phyloP scores from a whole-genome alignment of 2,797 vertebrate species.

The Anabas testudineus region DNA sequence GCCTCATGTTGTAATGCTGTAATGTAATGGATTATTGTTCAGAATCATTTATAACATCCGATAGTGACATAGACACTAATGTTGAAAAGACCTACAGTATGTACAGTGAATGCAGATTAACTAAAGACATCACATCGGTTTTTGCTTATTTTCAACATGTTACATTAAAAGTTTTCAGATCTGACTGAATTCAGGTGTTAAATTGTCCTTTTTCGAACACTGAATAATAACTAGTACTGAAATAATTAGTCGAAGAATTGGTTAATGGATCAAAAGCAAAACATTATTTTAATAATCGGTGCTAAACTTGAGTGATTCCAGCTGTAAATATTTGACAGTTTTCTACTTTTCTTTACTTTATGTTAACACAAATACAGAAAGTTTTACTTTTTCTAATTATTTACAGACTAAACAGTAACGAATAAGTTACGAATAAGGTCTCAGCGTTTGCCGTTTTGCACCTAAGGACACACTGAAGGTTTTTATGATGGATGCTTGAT shows the following conservation, averaged over 20 bases:
- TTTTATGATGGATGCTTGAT: slow-evolving; percentile 1
- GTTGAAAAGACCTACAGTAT: slow-evolving; percentile 20
- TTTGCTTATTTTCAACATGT: slow-evolving; percentile 35
- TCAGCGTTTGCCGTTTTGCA: background rate
- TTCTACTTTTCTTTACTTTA: background rate
- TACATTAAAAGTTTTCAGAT: slow-evolving; percentile 25
- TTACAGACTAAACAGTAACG: background rate
- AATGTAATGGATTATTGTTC: slow-evolving; percentile 28
- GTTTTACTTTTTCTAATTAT: background rate
- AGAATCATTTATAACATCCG: slow-evolving; percentile 26
- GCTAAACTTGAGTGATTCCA: background rate
- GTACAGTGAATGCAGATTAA: slow-evolving; percentile 2
- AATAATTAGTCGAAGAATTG: background rate
- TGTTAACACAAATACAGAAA: background rate
- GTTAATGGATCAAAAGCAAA: background rate
- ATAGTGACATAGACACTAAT: slow-evolving; percentile 23
- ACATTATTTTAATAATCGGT: background rate
- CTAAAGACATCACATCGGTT: slow-evolving; percentile 49
- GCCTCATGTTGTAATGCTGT: background rate
- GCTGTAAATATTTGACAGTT: background rate
- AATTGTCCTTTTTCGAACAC: background rate
- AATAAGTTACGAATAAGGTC: background rate
- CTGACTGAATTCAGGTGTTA: slow-evolving; percentile 32
- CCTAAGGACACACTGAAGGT: background rate
- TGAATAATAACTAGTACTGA: background rate